Evolutionary conservation across 2,113 vertebrate genomes (phyloP), one percentile per base, ranked within the genome.

Genomic region (Cavia porcellus): DNA sequence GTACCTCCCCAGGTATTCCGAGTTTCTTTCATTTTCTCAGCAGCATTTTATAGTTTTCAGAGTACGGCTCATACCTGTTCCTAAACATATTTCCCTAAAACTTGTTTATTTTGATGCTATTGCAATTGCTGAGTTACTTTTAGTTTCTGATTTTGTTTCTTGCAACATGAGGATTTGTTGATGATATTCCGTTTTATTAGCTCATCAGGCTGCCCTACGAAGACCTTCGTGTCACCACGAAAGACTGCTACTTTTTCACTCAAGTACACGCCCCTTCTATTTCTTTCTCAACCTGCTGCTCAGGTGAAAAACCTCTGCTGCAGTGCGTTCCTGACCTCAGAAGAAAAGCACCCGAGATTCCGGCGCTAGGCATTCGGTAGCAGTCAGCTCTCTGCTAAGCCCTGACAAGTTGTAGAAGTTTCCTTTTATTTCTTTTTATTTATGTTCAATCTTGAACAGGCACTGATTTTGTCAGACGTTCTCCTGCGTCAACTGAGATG

Each of bases 1-100:
- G 47, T 75, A 92, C 30, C 57, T 82, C n/a, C n/a, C n/a, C n/a
- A 38, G 38, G 92, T 74, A 83, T 59, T 92, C 86, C 68, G 87
- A 64, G 32, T 14, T 32, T 28, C 32, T 90, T 93, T 84, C 47
- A 82, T 81, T 96, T 95, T 80, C 66, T 80, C 32, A 15, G 35
- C 4, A 86, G 90, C 4, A 91, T 64, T 92, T 89, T 83, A n/a
- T 72, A 45, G 35, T 79, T 90, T 83, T 85, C 57, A 52, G 3
- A 10, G 17, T n/a, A 86, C 45, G 92, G 61, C 55, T 42, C 4
- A 74, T 79, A 59, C 1, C 66, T 13, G 35, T 64, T 14, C 87
- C 92, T 25, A 24, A 81, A 94, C 38, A 59, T 24, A 2, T 25
- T 72, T 72, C 55, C 25, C 30, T 64, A 81, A 90, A 38, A 94